Base-by-base conservation (phyloP, 2,888 invertebrate species). In the Ceriagrion tenellum region DNA sequence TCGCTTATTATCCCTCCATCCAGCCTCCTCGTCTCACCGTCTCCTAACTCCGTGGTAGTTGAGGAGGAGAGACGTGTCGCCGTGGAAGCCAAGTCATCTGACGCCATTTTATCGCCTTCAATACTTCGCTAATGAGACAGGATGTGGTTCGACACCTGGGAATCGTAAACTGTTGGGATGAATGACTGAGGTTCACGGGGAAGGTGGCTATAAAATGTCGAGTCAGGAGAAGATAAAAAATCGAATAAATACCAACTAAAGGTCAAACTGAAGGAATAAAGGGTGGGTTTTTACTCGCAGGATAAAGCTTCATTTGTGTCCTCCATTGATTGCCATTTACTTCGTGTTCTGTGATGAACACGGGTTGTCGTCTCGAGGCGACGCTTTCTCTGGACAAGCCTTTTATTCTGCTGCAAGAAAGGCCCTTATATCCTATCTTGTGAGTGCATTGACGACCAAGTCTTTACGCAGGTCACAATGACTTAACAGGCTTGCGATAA, bases 81-180 rank as follows among this genome's bases (percentile, higher is more conserved):
- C 8, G 26, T n/a, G 89, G 89, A 89, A 55, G 81, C 30, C 89
- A n/a, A 89, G 89, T 89, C 89, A 89, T 89, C 89, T 8, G 81
- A 30, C 81, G n/a, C 89, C 55, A 55, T 89, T 55, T 55, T 55
- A 47, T n/a, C 55, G 8, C 89, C 89, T 47, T 89, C 89, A 89
- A 89, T 89, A 55, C 89, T 10, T 20, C 55, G 47, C 89, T 89
- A 89, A 89, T 89, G 89, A 89, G 89, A 89, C 55, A n/a, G 55
- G 89, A 55, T 55, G 89, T 55, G 89, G 26, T 89, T 89, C 89
- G 55, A 55, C 89, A 89, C 47, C 55, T 26, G n/a, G 89, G 20
- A 89, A 89, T 81, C 47, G 47, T 55, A 55, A 55, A 55, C 12
- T n/a, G 89, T n/a, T 3, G 89, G n/a, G 89, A 55, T 89, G n/a